Conservation (phyloP, 2,797 vertebrate species). For the Enteromius argenteus region DNA sequence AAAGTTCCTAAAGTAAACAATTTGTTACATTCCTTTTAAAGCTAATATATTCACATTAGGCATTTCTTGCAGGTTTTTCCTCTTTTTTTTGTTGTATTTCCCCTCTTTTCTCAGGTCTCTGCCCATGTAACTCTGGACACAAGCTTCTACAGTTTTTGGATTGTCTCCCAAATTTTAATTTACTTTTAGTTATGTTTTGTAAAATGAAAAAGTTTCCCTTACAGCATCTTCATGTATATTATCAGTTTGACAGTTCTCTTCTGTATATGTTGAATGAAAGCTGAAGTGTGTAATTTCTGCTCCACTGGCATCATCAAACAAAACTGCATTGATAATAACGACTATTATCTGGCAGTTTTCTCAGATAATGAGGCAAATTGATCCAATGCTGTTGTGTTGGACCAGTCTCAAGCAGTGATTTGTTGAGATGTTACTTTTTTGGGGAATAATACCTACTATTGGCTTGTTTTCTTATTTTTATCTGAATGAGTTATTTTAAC, state of each 20-base stretch:
- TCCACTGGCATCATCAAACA: background rate
- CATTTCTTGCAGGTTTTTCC: conserved; percentile 6
- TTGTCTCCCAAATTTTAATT: conserved; percentile 6
- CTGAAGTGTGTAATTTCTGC: conserved; percentile 28
- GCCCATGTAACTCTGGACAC: conserved; percentile 30
- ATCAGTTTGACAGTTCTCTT: conserved; percentile 23
- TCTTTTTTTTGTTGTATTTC: background rate
- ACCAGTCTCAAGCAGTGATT: background rate
- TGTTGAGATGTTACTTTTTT: background rate
- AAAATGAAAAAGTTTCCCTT: conserved; percentile 6
- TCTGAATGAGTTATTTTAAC: background rate
- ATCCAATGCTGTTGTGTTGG: background rate
- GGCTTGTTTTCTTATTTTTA: background rate
- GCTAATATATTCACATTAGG: conserved; percentile 7
- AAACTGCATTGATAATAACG: background rate
- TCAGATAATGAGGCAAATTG: background rate
- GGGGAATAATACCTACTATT: background rate
- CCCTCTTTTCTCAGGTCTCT: conserved; percentile 36
- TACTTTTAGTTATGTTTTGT: conserved; percentile 19
- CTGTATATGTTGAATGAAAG: conserved; percentile 37
- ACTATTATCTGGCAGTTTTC: background rate
- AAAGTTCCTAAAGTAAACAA: background rate
- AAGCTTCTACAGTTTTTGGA: conserved; percentile 29
- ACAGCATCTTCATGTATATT: conserved; percentile 23
- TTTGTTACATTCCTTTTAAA: conserved; percentile 26